Conservation (phyloP, 2,113 vertebrate genomes). For the Siniperca chuatsi region DNA sequence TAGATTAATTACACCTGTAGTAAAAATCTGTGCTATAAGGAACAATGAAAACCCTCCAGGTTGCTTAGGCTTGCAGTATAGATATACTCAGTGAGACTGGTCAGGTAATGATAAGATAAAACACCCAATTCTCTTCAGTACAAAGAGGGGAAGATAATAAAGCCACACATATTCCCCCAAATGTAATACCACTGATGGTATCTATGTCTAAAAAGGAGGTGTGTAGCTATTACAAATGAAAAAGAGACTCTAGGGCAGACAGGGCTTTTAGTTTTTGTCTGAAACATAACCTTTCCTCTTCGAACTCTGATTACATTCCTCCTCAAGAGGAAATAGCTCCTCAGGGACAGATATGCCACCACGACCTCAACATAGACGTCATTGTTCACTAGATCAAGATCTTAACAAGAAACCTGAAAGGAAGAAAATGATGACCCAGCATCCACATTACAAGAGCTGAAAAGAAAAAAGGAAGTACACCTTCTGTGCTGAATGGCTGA, state of each 20-base stretch:
- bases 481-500: neutral
- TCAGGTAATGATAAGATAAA: constrained; percentile 35
- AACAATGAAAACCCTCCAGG: constrained; percentile 13
- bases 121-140: constrained; percentile 3
- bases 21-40: constrained; percentile 9
- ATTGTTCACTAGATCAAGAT: constrained; percentile 43
- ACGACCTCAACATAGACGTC: constrained; percentile 21
- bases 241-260: constrained; percentile 2
- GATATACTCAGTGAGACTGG: neutral
- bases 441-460: neutral
- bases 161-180: neutral
- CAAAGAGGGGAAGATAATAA: constrained; percentile 13
- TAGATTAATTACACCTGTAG: constrained; percentile 21
- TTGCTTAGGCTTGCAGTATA: neutral
- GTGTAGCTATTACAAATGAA: neutral
- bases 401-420: neutral
- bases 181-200: neutral
- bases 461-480: neutral
- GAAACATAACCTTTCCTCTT: constrained; percentile 39
- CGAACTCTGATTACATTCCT: constrained; percentile 29
- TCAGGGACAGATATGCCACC: constrained; percentile 41
- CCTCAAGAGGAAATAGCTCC: constrained; percentile 44
- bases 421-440: neutral
- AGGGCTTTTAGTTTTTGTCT: constrained; percentile 23
- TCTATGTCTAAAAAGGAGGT: constrained; percentile 4